Evolutionary conservation across 2,888 invertebrate genomes (phyloP), one percentile per base, ranked within the genome.

Genomic region (Drosophila incognita): DNA sequence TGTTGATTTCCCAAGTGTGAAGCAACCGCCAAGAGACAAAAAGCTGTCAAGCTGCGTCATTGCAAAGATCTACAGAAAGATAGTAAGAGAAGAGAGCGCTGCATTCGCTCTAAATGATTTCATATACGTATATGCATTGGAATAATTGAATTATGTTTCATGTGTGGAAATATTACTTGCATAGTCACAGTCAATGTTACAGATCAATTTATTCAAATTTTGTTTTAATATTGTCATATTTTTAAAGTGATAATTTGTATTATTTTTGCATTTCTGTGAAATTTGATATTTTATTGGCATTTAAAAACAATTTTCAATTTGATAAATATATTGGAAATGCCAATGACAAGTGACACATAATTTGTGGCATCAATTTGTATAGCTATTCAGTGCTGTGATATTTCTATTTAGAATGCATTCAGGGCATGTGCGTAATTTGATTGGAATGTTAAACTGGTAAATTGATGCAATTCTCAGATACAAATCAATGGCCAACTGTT

Each of bases 1-100:
- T 72, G 86, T 88, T 85, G 88, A 86, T 84, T 85, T 89, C 84
- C 85, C 89, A 74, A 64, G 89, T 69, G 85, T 79, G 71, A 67
- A 67, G 65, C 72, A 73, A 60, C 35, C 49, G 38, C 52, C 53
- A 33, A n/a, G 18, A 63, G 63, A 49, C 57, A 35, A 59, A 36
- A 49, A 24, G 40, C 56, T 53, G 54, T 60, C 74, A 66, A 33
- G 33, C 57, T 33, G 46, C 36, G 21, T 38, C 62, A 71, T 62
- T 58, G 52, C 57, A n/a, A 38, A 58, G 33, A 27, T 66, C 29
- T 36, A 27, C 54, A 59, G 21, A n/a, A 10, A 42, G 24, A 42
- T 27, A 27, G 7, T 33, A 24, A 27, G 4, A 33, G 13, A 38
- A 8, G 24, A 8, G 3, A 33, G 13, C 8, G 27, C 27, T 57